phyloP scores from a whole-genome alignment of 1,140 invertebrate species.

The Macrobrachium nipponense region DNA sequence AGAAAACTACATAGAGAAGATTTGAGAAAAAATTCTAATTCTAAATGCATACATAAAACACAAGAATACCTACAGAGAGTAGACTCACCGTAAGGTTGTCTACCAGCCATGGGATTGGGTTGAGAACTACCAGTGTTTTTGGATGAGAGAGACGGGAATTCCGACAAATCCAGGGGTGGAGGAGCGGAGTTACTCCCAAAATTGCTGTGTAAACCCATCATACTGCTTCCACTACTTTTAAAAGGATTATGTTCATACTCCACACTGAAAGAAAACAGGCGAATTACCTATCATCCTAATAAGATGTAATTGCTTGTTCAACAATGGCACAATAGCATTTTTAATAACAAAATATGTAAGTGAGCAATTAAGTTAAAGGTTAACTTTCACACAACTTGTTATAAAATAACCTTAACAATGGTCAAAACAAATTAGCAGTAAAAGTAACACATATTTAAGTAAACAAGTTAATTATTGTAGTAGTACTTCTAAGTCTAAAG shows the following conservation, averaged over 20 bases:
- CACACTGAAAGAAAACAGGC: too few species aligned
- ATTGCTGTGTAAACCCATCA: conserved; percentile 56
- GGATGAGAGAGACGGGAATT: conserved; percentile 67
- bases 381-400: too few species aligned
- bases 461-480: too few species aligned
- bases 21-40: not conserved
- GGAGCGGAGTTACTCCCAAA: conserved; percentile 60
- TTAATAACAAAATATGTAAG: too few species aligned
- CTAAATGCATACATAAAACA: not conserved
- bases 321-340: too few species aligned
- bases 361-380: too few species aligned
- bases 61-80: not conserved
- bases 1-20: not conserved
- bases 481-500: too few species aligned
- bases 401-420: too few species aligned
- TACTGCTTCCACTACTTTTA: conserved; percentile 56
- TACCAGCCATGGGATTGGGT: conserved; percentile 56
- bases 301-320: too few species aligned
- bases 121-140: conserved; percentile 53
- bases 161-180: conserved; percentile 67
- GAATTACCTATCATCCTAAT: too few species aligned
- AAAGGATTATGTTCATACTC: conserved; percentile 12
- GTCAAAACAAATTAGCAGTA: too few species aligned
- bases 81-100: conserved; percentile 57
- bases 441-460: too few species aligned